Conservation (phyloP, 1,140 invertebrate genomes). For the Holotrichia oblita region DNA sequence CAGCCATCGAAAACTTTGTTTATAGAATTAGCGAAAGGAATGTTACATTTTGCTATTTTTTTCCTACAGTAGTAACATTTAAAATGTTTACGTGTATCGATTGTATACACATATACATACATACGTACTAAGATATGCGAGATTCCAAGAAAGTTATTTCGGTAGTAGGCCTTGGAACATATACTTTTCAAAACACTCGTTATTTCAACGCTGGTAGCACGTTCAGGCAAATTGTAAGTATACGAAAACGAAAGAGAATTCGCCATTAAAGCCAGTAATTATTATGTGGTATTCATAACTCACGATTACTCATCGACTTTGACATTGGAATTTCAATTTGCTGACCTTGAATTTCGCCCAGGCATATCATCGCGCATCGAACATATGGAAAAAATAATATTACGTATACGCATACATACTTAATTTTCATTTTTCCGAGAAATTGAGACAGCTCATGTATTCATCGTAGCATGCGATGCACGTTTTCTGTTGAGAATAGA, state of each 20-base stretch:
- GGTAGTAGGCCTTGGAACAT: background rate
- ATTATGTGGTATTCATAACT: slow-evolving; percentile 17
- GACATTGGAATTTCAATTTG: slow-evolving; percentile 32
- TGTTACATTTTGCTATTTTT: background rate
- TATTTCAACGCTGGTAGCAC: background rate
- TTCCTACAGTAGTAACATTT: background rate
- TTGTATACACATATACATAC: too few species aligned
- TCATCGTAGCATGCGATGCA: too few species aligned
- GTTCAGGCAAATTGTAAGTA: background rate
- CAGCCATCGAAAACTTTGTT: background rate
- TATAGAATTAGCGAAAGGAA: background rate
- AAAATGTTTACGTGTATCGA: background rate
- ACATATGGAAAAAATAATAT: background rate
- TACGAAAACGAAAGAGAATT: background rate
- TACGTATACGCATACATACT: background rate
- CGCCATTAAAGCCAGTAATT: slow-evolving; percentile 7
- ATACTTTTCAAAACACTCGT: background rate
- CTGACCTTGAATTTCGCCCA: slow-evolving; percentile 15
- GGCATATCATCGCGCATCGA: background rate
- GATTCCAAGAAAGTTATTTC: slow-evolving; percentile 3
- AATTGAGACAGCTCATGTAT: background rate
- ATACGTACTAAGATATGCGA: background rate
- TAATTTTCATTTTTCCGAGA: background rate
- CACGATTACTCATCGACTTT: slow-evolving; percentile 21
- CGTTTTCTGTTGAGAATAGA: too few species aligned